Percentiles rank a stretch among this genome's conserved stretches.
Evolutionary conservation across 2,113 vertebrate genomes (phyloP).

Genomic region (Galbula dea): DNA sequence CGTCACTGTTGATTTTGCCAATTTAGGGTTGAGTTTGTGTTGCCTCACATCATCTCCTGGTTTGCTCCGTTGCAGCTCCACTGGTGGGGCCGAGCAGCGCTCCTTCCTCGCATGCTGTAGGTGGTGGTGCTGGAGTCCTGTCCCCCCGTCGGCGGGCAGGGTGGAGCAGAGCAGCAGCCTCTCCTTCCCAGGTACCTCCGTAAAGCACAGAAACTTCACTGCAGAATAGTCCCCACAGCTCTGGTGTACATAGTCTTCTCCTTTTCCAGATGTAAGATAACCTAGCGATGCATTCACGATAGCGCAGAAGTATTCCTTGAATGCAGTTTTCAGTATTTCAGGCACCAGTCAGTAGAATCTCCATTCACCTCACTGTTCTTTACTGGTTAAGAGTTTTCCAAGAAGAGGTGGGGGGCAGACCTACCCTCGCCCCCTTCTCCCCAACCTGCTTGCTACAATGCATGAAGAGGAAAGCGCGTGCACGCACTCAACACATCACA

Average conservation of each 20-base stretch:
- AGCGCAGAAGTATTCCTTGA: conserved; percentile 60
- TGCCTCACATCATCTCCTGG: conserved; percentile 6
- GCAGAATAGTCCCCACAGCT: conserved; percentile 13
- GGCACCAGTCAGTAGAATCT: conserved; percentile 44
- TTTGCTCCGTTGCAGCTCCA: conserved; percentile 36
- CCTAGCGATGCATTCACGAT: conserved; percentile 23
- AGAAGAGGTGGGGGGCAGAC: conserved; percentile 4
- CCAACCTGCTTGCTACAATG: conserved; percentile 62
- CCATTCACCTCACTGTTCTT: background rate
- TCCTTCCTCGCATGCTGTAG: conserved; percentile 52
- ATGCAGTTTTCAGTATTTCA: conserved; percentile 62
- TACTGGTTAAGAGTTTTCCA: conserved; percentile 39
- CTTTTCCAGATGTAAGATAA: conserved; percentile 42
- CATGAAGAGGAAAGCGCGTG: conserved; percentile 68
- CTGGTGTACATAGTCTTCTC: conserved; percentile 55
- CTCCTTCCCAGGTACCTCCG: conserved; percentile 58
- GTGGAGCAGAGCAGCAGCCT: background rate
- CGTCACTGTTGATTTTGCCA: conserved; percentile 40
- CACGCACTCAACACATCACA: conserved; percentile 57
- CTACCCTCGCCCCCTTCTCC: background rate
- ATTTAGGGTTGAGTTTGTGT: conserved; percentile 12
- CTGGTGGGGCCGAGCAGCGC: background rate
- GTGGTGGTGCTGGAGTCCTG: conserved; percentile 40
- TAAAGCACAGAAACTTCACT: conserved; percentile 71
- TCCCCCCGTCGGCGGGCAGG: background rate